Conservation (phyloP, 2,113 vertebrate species). For the Psilopogon haemacephalus region DNA sequence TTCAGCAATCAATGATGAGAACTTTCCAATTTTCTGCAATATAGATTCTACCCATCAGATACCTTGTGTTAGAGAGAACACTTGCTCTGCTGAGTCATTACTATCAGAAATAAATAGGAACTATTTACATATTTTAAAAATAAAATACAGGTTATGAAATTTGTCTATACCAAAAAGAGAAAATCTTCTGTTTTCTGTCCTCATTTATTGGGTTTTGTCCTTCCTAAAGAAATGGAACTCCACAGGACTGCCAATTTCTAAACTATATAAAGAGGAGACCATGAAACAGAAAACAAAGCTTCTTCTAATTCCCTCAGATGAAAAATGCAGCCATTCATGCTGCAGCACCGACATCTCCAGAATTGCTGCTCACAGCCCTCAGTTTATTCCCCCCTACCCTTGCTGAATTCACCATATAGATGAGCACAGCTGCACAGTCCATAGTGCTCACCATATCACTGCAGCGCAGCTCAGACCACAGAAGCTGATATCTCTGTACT, state of each 20-base stretch:
- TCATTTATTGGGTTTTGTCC: background rate
- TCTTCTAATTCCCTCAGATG: background rate
- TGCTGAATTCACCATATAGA: conserved; percentile 5
- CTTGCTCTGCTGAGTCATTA: background rate
- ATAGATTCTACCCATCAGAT: background rate
- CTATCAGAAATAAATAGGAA: background rate
- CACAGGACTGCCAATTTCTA: background rate
- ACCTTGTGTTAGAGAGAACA: background rate
- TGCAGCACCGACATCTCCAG: background rate
- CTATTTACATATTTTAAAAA: background rate
- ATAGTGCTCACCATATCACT: background rate
- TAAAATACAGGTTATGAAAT: background rate
- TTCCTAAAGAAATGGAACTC: background rate
- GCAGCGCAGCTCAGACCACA: background rate
- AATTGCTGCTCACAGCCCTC: background rate
- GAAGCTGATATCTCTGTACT: background rate
- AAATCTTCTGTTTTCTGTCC: background rate
- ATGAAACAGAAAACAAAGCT: background rate
- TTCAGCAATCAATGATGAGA: background rate
- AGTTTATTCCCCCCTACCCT: background rate
- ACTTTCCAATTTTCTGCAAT: background rate
- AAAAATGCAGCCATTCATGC: background rate
- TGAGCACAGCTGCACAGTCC: background rate
- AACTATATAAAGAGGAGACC: background rate
- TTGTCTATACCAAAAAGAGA: background rate